Evolutionary conservation across 2,113 vertebrate genomes (phyloP).

Genomic region (Hippocampus comes): DNA sequence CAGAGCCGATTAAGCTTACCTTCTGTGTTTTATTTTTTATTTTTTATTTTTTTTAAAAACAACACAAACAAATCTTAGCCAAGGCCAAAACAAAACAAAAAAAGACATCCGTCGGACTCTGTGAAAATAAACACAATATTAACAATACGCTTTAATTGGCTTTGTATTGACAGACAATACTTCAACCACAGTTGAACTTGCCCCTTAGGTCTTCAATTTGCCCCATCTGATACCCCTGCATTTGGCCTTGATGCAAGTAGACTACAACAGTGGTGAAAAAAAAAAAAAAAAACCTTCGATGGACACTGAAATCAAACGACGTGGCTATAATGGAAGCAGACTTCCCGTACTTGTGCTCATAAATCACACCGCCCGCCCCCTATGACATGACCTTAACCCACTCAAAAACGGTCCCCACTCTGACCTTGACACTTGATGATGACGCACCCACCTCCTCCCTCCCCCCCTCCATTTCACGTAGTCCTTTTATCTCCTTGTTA

Average conservation of each 20-base stretch:
- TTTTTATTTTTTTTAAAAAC: neutral
- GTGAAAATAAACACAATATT: neutral
- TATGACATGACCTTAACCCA: neutral
- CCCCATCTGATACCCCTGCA: too few relatives aligned
- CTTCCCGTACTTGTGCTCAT: too few relatives aligned
- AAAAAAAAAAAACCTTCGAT: too few relatives aligned
- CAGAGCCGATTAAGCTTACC: neutral
- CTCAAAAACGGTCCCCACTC: neutral
- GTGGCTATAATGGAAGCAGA: too few relatives aligned
- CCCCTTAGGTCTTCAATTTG: too few relatives aligned
- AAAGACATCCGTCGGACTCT: neutral
- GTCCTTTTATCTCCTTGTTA: conserved; percentile 63
- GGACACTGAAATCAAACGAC: too few relatives aligned
- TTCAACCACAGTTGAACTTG: too few relatives aligned
- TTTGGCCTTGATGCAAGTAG: neutral
- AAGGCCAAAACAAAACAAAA: neutral
- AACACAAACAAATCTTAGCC: neutral
- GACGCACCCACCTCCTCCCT: conserved; percentile 1
- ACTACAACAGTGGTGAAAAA: neutral
- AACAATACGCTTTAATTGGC: too few relatives aligned
- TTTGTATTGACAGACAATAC: too few relatives aligned
- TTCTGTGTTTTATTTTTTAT: neutral
- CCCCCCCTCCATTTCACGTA: conserved; percentile 40
- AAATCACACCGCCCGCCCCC: neutral
- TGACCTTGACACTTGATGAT: neutral